Evolutionary conservation across 2,113 vertebrate genomes (phyloP).

Genomic region (Lophura nycthemera): DNA sequence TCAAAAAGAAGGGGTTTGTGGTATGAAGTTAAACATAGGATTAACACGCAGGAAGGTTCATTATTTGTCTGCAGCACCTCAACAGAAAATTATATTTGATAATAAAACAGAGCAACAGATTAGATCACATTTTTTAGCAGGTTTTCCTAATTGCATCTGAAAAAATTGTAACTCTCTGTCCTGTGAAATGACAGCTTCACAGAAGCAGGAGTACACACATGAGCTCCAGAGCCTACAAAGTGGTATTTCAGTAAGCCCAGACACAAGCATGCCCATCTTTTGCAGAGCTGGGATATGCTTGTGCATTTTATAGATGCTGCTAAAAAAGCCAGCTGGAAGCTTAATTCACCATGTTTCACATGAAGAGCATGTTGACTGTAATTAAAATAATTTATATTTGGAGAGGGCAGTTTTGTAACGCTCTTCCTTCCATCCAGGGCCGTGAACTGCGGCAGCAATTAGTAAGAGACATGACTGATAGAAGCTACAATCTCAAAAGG

Average conservation of each 20-base stretch:
- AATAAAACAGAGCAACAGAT: background rate
- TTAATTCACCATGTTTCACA: background rate
- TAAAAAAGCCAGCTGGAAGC: background rate
- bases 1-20: background rate
- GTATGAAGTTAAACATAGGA: background rate
- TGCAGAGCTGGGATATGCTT: background rate
- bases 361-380: slow-evolving; percentile 14
- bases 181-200: background rate
- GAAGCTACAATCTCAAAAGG: slow-evolving; percentile 20
- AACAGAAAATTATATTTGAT: background rate
- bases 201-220: fast-evolving
- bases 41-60: background rate
- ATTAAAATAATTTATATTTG: slow-evolving; percentile 57
- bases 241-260: fast-evolving
- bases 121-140: background rate
- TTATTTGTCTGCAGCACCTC: background rate
- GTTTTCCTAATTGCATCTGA: background rate
- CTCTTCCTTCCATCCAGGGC: background rate
- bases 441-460: slow-evolving; percentile 40
- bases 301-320: background rate
- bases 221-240: background rate
- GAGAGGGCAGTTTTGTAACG: background rate
- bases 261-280: background rate
- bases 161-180: background rate
- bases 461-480: slow-evolving; percentile 38